Base-by-base conservation (phyloP, 92 coral and sea anemone genomes). In the Anthopleura xanthogrammica region DNA sequence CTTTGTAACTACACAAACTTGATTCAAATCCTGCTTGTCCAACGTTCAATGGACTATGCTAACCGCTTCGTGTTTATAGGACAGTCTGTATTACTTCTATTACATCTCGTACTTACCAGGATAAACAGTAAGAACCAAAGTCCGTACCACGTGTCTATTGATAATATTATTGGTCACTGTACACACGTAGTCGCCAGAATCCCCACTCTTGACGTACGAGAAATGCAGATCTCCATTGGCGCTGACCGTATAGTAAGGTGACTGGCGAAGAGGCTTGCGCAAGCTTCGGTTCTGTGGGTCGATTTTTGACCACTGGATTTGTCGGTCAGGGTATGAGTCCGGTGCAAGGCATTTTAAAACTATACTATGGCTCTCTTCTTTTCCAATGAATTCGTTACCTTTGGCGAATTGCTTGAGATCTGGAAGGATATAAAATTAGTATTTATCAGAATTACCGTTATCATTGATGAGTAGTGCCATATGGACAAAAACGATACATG, bases 161-260 rank as follows among this genome's bases (percentile, higher is more conserved):
- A 94, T 79, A 24, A 90, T 79, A 58, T 79, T 22, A 57, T 94
- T 94, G 2, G 89, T 83, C 10, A 94, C 95, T 3, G 92, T 94
- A 52, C 98, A 94, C 52, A 82, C 73, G 29, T 94, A 94, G 29
- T 87, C 87, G 0, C 93, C 95, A 17, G 87, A 60, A 16, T 94
- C 95, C 1, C 79, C 16, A 42, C 24, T 79, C 72, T 82, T 81
- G 11, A 89, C 70, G 72, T 71, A 87, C 6, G 98, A 92, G 80
- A 94, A 94, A 78, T 94, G 98, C 52, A 94, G 66, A 50, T 91
- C 98, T 16, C 89, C 81, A 9, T 86, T 83, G 41, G 94, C 81
- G 85, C 93, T 90, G 62, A 92, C 79, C 23, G 92, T 90, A 73
- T 86, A 87, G 73, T 86, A 79, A 19, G 92, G 75, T 7, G 95